These are phyloP conservation scores for Vanessa tameamea DNA, from an alignment of 1,140 invertebrate genomes.

Conservation along the genomic window DNA sequence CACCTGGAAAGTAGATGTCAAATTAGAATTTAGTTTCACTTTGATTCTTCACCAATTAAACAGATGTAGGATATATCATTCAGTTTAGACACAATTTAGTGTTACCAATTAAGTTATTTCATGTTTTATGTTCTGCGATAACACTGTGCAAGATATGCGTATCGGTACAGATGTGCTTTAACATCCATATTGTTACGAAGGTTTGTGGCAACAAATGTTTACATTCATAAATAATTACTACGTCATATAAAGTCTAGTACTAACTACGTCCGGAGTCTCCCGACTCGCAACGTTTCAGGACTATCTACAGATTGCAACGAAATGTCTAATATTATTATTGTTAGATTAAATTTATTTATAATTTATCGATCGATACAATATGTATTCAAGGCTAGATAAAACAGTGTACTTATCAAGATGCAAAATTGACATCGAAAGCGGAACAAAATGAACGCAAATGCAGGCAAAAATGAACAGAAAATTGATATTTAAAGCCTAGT, in stretches of 20 bases:
- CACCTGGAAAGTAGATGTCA: slow-evolving; percentile 79
- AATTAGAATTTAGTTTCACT: slow-evolving; percentile 79
- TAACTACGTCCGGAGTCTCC: background rate
- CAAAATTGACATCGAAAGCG: slow-evolving; percentile 8
- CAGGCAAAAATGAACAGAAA: slow-evolving; percentile 5
- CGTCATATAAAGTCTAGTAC: background rate
- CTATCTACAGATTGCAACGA: background rate
- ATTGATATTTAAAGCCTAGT: background rate
- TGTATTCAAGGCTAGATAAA: background rate
- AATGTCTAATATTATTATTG: background rate
- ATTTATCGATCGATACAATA: background rate
- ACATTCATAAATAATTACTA: background rate
- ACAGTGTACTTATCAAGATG: slow-evolving; percentile 9
- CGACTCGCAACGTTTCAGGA: background rate
- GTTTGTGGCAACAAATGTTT: slow-evolving; percentile 49
- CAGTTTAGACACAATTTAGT: slow-evolving; percentile 66
- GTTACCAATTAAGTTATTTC: slow-evolving; percentile 59
- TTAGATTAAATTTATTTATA: background rate
- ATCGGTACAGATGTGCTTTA: slow-evolving; percentile 60
- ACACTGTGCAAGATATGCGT: slow-evolving; percentile 58
- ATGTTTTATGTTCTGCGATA: slow-evolving; percentile 48
- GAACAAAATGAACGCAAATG: slow-evolving; percentile 11
- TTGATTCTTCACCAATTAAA: slow-evolving; percentile 68
- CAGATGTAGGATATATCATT: slow-evolving; percentile 43
- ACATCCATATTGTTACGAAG: slow-evolving; percentile 56